Evolutionary conservation across 2,888 invertebrate genomes (phyloP).

Genomic region (Aleiodes leptofemur): DNA sequence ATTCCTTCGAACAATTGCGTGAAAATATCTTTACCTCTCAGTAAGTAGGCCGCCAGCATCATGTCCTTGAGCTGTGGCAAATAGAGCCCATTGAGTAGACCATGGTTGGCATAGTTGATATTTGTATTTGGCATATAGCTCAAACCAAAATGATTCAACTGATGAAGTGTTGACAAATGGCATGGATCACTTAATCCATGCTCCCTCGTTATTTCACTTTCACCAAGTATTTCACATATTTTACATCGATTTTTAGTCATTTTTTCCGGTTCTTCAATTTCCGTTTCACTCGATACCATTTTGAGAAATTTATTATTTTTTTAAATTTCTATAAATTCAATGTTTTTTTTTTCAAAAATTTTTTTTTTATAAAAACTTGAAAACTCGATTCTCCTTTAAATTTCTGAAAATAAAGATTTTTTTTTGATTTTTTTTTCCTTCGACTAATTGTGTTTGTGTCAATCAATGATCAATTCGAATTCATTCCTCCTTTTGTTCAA

Average conservation of each 20-base stretch:
- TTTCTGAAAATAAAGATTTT: conserved; percentile 46
- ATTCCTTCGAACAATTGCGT: conserved; percentile 11
- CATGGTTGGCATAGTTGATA: conserved; percentile 63
- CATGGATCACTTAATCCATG: conserved; percentile 68
- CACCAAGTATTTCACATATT: conserved; percentile 68
- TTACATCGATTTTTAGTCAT: conserved; percentile 69
- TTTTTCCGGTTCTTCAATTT: conserved; percentile 44
- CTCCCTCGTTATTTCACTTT: conserved; percentile 59
- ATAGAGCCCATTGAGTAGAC: conserved; percentile 74
- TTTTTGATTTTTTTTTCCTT: background rate
- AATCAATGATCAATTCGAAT: too few relatives aligned
- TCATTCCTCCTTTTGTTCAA: too few relatives aligned
- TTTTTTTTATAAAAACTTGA: too few relatives aligned
- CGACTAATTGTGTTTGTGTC: background rate
- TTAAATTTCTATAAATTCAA: too few relatives aligned
- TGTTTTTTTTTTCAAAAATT: too few relatives aligned
- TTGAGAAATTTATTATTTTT: background rate
- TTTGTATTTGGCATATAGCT: conserved; percentile 61
- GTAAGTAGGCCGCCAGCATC: conserved; percentile 81
- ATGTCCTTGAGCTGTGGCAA: conserved; percentile 80
- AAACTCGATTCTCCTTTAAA: conserved; percentile 33
- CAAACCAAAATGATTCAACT: conserved; percentile 64
- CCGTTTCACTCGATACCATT: conserved; percentile 48
- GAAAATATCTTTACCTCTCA: conserved; percentile 76
- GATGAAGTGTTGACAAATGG: conserved; percentile 66